Conservation (phyloP, 2,888 invertebrate species). For the Drosophila birchii region DNA sequence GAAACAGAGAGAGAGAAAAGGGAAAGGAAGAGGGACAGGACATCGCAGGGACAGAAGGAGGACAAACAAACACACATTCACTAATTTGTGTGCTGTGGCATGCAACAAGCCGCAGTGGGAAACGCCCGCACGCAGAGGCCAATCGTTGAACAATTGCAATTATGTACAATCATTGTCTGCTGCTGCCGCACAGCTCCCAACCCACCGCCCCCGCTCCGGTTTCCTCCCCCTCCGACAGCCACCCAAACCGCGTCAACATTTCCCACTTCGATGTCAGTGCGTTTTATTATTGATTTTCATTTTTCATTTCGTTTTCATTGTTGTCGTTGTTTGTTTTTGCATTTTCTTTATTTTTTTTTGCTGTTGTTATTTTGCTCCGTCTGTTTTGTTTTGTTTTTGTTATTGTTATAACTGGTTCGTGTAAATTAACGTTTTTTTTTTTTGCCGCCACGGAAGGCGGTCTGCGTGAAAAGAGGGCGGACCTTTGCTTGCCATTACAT, state of each 20-base stretch:
- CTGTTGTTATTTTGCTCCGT: slow-evolving; percentile 1
- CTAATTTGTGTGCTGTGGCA: slow-evolving; percentile 33
- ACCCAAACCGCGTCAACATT: slow-evolving; percentile 9
- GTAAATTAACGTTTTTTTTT: slow-evolving; percentile 68
- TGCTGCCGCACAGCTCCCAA: neutral
- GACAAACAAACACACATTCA: slow-evolving; percentile 6
- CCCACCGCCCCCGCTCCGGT: neutral
- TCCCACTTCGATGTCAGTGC: slow-evolving; percentile 20
- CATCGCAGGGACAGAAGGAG: neutral
- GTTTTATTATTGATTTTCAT: slow-evolving; percentile 48
- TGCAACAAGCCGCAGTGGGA: slow-evolving; percentile 41
- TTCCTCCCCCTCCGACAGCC: slow-evolving; percentile 3
- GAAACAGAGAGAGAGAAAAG: neutral
- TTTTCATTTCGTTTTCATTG: slow-evolving; percentile 33
- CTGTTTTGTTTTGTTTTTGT: slow-evolving; percentile 22
- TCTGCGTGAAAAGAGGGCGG: slow-evolving; percentile 15
- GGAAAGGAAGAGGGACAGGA: neutral
- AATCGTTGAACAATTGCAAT: slow-evolving; percentile 71
- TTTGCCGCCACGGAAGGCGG: slow-evolving; percentile 10
- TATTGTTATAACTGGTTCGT: slow-evolving; percentile 46
- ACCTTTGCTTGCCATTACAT: slow-evolving; percentile 61
- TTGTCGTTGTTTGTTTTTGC: slow-evolving; percentile 13
- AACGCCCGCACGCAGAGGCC: slow-evolving; percentile 37
- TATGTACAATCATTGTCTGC: slow-evolving; percentile 53
- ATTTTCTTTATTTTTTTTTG: neutral